Evolutionary conservation across 1,140 invertebrate genomes (phyloP).

Genomic region (Ectropis grisescens): DNA sequence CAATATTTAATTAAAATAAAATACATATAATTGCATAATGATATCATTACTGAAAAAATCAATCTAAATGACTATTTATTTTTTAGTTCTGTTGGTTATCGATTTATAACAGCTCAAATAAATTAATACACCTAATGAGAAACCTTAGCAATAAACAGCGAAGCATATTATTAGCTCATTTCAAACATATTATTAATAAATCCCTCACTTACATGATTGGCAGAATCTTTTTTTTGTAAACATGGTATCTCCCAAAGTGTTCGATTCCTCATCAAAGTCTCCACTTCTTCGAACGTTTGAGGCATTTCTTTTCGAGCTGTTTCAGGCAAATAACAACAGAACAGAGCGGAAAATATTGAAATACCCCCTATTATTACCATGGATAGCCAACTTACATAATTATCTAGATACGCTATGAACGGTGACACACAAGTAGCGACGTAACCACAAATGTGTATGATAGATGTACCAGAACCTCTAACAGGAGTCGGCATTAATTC

Average conservation of each 20-base stretch:
- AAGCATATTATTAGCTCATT: too few relatives aligned
- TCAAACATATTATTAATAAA: too few relatives aligned
- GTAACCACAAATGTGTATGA: slow-evolving; percentile 72
- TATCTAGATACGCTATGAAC: slow-evolving; percentile 41
- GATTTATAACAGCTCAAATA: too few relatives aligned
- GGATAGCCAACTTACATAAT: slow-evolving; percentile 70
- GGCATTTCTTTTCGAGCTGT: slow-evolving; percentile 83
- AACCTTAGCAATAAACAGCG: too few relatives aligned
- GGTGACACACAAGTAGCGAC: slow-evolving; percentile 34
- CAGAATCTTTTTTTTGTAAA: too few relatives aligned
- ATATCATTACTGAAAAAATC: too few relatives aligned
- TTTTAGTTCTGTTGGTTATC: too few relatives aligned
- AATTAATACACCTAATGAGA: too few relatives aligned
- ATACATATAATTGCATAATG: too few relatives aligned
- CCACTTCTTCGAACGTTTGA: slow-evolving; percentile 82
- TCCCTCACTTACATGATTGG: too few relatives aligned
- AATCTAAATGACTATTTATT: too few relatives aligned
- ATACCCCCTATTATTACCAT: slow-evolving; percentile 79
- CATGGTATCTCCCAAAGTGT: slow-evolving; percentile 4
- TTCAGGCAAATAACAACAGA: slow-evolving; percentile 80
- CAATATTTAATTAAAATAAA: too few relatives aligned
- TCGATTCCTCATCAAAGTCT: slow-evolving; percentile 34
- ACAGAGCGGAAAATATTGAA: slow-evolving; percentile 76
- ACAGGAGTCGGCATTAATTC: slow-evolving; percentile 74
- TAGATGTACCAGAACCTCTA: slow-evolving; percentile 74